phyloP scores from a whole-genome alignment of 2,113 vertebrate species.

The Ploceus nigricollis region DNA sequence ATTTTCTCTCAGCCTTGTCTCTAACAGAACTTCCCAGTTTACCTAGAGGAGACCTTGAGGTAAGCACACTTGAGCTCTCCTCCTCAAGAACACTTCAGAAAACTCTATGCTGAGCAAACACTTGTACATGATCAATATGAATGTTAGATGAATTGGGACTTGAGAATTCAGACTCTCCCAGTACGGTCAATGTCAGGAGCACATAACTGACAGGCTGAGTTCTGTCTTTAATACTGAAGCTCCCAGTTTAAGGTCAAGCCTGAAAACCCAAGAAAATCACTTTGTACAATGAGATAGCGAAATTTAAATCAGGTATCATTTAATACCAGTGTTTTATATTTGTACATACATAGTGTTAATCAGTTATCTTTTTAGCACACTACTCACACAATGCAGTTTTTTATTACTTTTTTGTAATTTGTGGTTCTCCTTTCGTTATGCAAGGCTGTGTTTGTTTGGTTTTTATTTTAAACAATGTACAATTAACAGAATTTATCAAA shows the following conservation, averaged over 20 bases:
- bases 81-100: conserved; percentile 29
- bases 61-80: conserved; percentile 7
- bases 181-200: neutral
- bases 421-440: neutral
- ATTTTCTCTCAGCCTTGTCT: neutral
- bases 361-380: neutral
- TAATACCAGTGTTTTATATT: neutral
- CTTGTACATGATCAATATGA: neutral
- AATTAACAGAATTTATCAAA: neutral
- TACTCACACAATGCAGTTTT: neutral
- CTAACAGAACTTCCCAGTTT: neutral
- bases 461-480: neutral
- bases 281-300: neutral
- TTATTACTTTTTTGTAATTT: neutral
- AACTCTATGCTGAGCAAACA: neutral
- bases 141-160: neutral
- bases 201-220: neutral
- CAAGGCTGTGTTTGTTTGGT: rapidly evolving
- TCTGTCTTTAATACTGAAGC: neutral
- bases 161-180: neutral
- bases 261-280: neutral
- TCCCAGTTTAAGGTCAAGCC: neutral
- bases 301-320: neutral
- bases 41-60: neutral
- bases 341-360: neutral